These are phyloP conservation scores for Pseudococcus longispinus DNA, from an alignment of 2,888 invertebrate species.

Conservation along the genomic window DNA sequence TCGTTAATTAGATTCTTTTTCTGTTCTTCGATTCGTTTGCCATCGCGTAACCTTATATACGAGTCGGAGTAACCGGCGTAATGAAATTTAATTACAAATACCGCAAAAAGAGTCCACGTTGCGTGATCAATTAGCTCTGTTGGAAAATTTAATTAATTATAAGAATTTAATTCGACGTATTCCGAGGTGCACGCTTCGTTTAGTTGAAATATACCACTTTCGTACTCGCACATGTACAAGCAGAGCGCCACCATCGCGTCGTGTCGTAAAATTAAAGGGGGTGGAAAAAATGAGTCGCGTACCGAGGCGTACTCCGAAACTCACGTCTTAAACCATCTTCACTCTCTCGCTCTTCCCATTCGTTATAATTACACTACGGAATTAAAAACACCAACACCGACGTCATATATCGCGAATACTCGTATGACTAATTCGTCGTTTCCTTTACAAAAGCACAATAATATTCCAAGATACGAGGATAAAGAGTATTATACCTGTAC, in stretches of 20 bases:
- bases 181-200: neutral
- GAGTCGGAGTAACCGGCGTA: neutral
- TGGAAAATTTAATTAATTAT: conserved; percentile 33
- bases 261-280: neutral
- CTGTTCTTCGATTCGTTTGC: neutral
- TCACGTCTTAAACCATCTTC: neutral
- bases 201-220: neutral
- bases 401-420: neutral
- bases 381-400: neutral
- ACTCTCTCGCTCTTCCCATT: neutral
- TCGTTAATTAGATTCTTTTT: conserved; percentile 13
- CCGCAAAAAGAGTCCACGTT: conserved; percentile 29
- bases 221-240: neutral
- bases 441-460: neutral
- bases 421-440: neutral
- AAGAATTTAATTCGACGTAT: conserved; percentile 27
- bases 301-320: neutral
- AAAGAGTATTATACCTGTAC: neutral
- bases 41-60: neutral
- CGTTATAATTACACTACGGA: neutral
- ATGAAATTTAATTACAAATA: conserved; percentile 31
- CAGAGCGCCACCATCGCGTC: neutral
- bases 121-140: conserved; percentile 35
- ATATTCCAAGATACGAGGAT: neutral
- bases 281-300: neutral